These are phyloP conservation scores for Pampusana beccarii DNA, from an alignment of 2,113 vertebrate species.

Conservation along the genomic window DNA sequence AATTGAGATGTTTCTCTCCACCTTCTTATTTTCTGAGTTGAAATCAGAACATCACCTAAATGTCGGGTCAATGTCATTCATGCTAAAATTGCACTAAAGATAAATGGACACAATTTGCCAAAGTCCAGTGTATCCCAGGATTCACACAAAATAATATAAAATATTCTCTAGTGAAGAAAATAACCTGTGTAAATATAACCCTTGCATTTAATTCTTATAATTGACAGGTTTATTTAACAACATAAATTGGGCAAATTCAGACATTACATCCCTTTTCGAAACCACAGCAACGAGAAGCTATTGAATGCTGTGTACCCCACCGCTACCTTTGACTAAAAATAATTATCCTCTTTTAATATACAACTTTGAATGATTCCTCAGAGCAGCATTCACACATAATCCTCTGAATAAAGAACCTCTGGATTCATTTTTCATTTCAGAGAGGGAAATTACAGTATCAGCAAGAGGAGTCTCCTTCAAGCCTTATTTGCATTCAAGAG, in stretches of 20 bases:
- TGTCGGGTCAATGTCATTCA: not conserved
- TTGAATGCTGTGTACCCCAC: not conserved
- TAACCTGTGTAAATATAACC: not conserved
- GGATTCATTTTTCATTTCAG: not conserved
- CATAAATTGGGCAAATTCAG: not conserved
- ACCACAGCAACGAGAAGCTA: not conserved
- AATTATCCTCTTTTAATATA: not conserved
- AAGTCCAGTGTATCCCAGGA: not conserved
- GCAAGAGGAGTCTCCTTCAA: not conserved
- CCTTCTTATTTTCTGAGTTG: not conserved
- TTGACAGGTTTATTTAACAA: not conserved
- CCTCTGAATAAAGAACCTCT: not conserved
- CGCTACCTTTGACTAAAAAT: not conserved
- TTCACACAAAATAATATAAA: not conserved
- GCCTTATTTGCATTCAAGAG: constrained; percentile 56
- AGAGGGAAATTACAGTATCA: not conserved
- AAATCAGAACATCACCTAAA: not conserved
- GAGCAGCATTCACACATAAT: not conserved
- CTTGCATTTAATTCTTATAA: not conserved
- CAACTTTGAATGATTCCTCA: not conserved
- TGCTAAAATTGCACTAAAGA: not conserved
- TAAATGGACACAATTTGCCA: not conserved
- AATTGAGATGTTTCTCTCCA: not conserved
- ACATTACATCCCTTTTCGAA: not conserved
- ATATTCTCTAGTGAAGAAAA: not conserved